Percentiles rank a stretch among this genome's conserved stretches.
These are phyloP conservation scores for Peucedramus taeniatus DNA, from an alignment of 2,113 vertebrate genomes.

Conservation along the genomic window DNA sequence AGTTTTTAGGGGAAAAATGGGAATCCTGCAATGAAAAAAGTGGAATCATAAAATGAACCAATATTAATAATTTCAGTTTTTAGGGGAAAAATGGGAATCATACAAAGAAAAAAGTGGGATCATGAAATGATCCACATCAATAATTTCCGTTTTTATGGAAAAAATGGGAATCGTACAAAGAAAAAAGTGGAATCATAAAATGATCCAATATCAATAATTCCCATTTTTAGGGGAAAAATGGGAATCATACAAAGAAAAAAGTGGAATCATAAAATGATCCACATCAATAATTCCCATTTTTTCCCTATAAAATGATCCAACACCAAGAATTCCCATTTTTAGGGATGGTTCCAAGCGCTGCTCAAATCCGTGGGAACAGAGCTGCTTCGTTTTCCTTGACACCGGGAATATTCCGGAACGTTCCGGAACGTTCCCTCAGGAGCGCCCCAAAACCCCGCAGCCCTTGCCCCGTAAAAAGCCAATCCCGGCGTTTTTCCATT, in stretches of 20 bases:
- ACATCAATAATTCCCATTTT: accelerated
- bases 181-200: too few relatives aligned
- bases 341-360: accelerated
- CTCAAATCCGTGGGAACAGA: background rate
- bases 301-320: accelerated
- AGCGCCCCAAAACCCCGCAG: background rate
- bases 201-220: too few relatives aligned
- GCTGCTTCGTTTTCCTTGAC: background rate
- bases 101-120: too few relatives aligned
- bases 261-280: background rate
- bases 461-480: background rate
- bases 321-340: accelerated
- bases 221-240: too few relatives aligned
- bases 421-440: background rate
- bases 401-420: accelerated
- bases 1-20: too few relatives aligned
- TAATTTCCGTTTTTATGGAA: accelerated
- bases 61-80: too few relatives aligned
- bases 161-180: background rate
- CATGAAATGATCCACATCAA: accelerated
- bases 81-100: too few relatives aligned
- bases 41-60: too few relatives aligned
- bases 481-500: background rate
- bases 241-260: too few relatives aligned
- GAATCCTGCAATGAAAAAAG: too few relatives aligned